Conservation (phyloP, 2,888 invertebrate species). For the Trimorus sp. region DNA sequence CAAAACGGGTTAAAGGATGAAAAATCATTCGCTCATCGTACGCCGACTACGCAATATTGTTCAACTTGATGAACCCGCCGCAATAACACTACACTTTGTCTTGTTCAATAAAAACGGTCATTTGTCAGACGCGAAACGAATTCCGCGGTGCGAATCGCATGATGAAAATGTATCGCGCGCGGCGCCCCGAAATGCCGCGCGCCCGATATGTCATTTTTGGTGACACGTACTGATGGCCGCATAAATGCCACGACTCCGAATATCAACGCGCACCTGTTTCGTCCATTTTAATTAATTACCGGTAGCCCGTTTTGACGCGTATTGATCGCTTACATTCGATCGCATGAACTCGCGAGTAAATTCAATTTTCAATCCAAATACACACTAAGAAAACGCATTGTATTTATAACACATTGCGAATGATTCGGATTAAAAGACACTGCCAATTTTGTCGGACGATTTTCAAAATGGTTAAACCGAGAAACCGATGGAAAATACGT, state of each 20-base stretch:
- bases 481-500: too few species aligned
- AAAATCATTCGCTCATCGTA: too few species aligned
- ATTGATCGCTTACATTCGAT: conserved; percentile 41
- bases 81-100: conserved; percentile 7
- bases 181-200: conserved; percentile 29
- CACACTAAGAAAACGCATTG: conserved; percentile 62
- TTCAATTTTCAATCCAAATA: conserved; percentile 13
- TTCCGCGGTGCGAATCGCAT: conserved; percentile 20
- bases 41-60: neutral
- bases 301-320: conserved; percentile 37
- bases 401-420: neutral
- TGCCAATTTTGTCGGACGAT: too few species aligned
- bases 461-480: too few species aligned
- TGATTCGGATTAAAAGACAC: too few species aligned
- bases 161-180: conserved; percentile 41
- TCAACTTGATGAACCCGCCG: neutral
- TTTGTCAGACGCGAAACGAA: conserved; percentile 27
- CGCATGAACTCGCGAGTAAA: neutral
- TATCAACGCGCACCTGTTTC: conserved; percentile 43
- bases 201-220: conserved; percentile 52
- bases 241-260: conserved; percentile 52
- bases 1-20: too few species aligned
- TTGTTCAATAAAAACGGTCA: conserved; percentile 23
- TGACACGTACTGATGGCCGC: conserved; percentile 50
- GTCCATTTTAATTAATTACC: conserved; percentile 57